Conservation (phyloP, 2,888 invertebrate species). For the Cabera pusaria region DNA sequence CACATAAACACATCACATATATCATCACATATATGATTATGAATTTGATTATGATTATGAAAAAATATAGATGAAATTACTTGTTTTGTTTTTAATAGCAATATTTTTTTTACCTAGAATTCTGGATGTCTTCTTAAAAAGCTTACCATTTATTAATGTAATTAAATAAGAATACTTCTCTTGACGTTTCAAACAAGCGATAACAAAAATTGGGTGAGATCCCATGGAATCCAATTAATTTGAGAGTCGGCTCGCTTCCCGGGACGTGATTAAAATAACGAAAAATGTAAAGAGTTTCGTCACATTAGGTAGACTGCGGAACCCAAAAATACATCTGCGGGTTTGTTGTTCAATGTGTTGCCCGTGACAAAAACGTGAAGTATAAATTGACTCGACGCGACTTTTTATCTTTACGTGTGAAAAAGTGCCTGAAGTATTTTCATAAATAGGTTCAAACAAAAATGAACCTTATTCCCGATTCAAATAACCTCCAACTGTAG, state of each 20-base stretch:
- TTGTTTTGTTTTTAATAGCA: too few species aligned
- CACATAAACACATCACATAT: too few species aligned
- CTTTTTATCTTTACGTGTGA: not conserved
- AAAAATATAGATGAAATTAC: too few species aligned
- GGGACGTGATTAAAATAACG: constrained; percentile 57
- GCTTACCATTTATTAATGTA: constrained; percentile 3
- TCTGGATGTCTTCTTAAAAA: too few species aligned
- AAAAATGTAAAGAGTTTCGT: constrained; percentile 34
- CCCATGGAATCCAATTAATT: constrained; percentile 68
- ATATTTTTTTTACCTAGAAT: too few species aligned
- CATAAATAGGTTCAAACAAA: too few species aligned
- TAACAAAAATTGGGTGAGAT: constrained; percentile 51
- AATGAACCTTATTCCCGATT: too few species aligned
- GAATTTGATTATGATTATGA: too few species aligned
- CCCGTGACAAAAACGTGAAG: not conserved
- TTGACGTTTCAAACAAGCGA: constrained; percentile 44
- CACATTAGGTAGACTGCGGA: constrained; percentile 1
- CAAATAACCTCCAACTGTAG: too few species aligned
- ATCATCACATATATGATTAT: too few species aligned
- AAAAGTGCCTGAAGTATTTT: too few species aligned
- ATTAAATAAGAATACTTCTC: constrained; percentile 24
- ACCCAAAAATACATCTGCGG: constrained; percentile 2
- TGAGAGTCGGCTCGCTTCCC: constrained; percentile 41
- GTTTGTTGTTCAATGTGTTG: too few species aligned
- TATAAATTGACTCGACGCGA: constrained; percentile 2